These are phyloP conservation scores for Mesaphorura yosii DNA, from an alignment of 1,140 invertebrate species.

Conservation along the genomic window DNA sequence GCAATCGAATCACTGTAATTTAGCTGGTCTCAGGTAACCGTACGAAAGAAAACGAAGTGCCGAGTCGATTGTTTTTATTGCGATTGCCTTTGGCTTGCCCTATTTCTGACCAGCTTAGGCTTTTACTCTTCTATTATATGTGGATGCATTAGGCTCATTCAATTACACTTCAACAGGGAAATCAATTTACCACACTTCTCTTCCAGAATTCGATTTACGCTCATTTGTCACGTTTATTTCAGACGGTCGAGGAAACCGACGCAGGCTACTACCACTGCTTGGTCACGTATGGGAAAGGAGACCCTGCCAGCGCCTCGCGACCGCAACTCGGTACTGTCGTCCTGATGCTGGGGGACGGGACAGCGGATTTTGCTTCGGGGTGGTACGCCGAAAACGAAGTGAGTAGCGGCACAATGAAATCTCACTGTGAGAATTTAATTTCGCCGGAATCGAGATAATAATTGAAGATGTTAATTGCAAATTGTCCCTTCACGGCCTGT, in stretches of 20 bases:
- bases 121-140: too few relatives aligned
- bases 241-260: constrained; percentile 11
- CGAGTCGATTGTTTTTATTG: too few relatives aligned
- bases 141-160: too few relatives aligned
- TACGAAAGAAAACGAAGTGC: too few relatives aligned
- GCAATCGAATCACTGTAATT: too few relatives aligned
- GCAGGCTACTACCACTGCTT: constrained; percentile 12
- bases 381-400: constrained; percentile 19
- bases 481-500: too few relatives aligned
- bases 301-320: constrained; percentile 11
- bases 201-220: constrained; percentile 2
- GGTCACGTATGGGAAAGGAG: constrained; percentile 9
- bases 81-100: too few relatives aligned
- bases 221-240: neutral
- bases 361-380: too few relatives aligned
- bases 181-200: neutral
- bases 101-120: too few relatives aligned
- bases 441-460: neutral
- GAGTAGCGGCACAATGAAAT: neutral
- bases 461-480: neutral
- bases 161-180: neutral
- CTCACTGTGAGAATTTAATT: neutral
- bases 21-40: too few relatives aligned
- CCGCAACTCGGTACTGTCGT: too few relatives aligned
- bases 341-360: too few relatives aligned